Conservation (phyloP, 2,113 vertebrate species). For the Amia ocellicauda region DNA sequence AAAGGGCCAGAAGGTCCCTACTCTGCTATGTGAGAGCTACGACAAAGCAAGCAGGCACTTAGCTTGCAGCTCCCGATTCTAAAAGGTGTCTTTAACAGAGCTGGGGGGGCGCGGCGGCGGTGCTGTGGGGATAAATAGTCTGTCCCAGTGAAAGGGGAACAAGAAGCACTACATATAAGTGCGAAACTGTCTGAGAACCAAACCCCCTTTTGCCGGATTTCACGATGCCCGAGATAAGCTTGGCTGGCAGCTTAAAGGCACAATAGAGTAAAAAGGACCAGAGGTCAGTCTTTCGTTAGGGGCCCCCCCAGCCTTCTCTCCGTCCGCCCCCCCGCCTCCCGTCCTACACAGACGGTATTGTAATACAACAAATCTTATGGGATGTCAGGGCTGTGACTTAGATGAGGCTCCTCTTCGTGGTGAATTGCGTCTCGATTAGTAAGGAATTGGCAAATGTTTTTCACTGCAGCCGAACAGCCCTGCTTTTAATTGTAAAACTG, state of each 20-base stretch:
- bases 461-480: too few relatives aligned
- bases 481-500: too few relatives aligned
- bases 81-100: constrained; percentile 6
- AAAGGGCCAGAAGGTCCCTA: not conserved
- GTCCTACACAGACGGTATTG: not conserved
- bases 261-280: too few relatives aligned
- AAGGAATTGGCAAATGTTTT: too few relatives aligned
- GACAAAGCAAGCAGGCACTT: not conserved
- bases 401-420: too few relatives aligned
- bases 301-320: too few relatives aligned
- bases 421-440: too few relatives aligned
- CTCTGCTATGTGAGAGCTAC: not conserved
- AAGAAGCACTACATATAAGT: constrained; percentile 4
- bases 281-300: too few relatives aligned
- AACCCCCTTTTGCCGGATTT: not conserved
- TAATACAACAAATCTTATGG: too few relatives aligned
- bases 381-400: too few relatives aligned
- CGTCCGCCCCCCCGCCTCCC: not conserved
- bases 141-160: not conserved
- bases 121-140: constrained; percentile 5
- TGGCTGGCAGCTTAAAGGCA: not conserved
- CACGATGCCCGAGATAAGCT: not conserved
- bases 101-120: too few relatives aligned
- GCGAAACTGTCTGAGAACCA: not conserved
- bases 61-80: not conserved